A percentile compares a stretch with the other conserved stretches of the same genome.
Conservation (phyloP, 1,140 invertebrate species). For the Drosophila repletoides region DNA sequence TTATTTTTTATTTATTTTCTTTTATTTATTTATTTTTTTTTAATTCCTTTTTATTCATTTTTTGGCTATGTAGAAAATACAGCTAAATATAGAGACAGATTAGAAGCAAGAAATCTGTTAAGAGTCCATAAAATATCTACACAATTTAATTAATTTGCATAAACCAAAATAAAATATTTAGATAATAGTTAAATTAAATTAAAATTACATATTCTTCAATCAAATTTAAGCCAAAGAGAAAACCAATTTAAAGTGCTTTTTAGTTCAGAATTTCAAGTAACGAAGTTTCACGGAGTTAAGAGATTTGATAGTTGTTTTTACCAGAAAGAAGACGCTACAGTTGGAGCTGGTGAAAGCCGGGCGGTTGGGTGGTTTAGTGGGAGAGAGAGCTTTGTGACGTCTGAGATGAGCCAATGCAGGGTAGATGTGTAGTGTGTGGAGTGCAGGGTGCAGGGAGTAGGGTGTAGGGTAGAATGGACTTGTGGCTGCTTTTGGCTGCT, state of each 20-base stretch:
- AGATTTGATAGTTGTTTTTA: no score
- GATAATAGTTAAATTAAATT: no score
- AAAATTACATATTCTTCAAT: no score
- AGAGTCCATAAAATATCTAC: no score
- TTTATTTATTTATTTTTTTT: not conserved
- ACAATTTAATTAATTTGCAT: no score
- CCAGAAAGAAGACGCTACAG: no score
- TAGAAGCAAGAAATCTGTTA: no score
- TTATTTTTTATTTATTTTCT: not conserved
- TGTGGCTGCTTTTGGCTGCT: constrained; percentile 23
- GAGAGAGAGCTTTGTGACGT: constrained; percentile 61
- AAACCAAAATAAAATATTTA: no score
- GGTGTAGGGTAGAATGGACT: constrained; percentile 8
- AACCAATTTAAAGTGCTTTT: not conserved
- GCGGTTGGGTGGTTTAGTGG: constrained; percentile 20
- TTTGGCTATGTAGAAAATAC: no score
- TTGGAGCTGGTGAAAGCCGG: constrained; percentile 25
- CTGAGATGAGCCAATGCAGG: constrained; percentile 26
- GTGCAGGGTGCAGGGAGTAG: constrained; percentile 6
- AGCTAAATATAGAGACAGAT: no score
- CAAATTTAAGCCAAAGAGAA: constrained; percentile 6
- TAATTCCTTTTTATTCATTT: no score
- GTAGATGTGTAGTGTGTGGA: constrained; percentile 6
- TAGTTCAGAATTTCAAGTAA: not conserved
- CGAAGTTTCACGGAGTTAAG: no score